Conservation (phyloP, 30 jellyfish, hydroid and myxozoan species). For the Aurelia aurita region DNA sequence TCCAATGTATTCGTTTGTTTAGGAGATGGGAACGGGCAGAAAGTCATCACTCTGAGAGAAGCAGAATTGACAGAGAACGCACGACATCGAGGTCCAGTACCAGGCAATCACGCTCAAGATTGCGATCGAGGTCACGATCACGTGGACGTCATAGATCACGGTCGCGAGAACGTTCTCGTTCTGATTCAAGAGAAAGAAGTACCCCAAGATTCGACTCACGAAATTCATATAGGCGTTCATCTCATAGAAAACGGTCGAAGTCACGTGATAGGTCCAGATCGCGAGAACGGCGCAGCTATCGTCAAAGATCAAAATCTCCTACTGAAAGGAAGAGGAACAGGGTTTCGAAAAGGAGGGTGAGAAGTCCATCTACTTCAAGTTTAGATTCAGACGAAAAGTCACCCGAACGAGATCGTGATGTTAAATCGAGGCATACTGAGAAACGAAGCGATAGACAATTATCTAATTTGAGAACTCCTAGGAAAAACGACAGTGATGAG, state of each 20-base stretch:
- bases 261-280: conserved; percentile 44
- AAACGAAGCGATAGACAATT: neutral
- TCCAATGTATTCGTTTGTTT: too few relatives aligned
- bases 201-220: neutral
- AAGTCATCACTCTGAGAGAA: conserved; percentile 46
- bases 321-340: conserved; percentile 20
- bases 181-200: conserved; percentile 29
- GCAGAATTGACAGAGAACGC: conserved; percentile 18
- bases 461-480: neutral
- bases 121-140: conserved; percentile 65
- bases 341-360: neutral
- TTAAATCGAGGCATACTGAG: neutral
- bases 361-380: conserved; percentile 10
- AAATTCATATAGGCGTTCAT: neutral
- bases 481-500: neutral
- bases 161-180: conserved; percentile 34
- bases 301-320: conserved; percentile 15
- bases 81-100: neutral
- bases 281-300: conserved; percentile 16
- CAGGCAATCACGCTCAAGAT: conserved; percentile 48
- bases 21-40: conserved; percentile 79
- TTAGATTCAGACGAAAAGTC: neutral
- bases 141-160: conserved; percentile 25
- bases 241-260: conserved; percentile 25
- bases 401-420: conserved; percentile 8